Conservation (phyloP, 2,888 invertebrate species). For the Pegoplata infirma region DNA sequence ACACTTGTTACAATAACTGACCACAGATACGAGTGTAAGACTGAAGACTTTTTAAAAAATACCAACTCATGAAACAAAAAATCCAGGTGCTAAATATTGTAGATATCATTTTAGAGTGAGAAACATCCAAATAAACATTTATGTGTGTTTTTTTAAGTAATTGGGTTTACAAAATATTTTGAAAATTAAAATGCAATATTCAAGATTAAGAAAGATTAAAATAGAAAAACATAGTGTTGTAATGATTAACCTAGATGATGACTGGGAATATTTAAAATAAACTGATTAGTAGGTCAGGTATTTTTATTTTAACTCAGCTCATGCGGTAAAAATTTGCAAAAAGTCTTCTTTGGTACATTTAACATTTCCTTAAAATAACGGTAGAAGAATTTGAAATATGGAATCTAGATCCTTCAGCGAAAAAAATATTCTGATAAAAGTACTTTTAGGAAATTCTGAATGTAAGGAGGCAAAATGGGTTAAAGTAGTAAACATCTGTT, state of each 20-base stretch:
- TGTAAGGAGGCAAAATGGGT: no score
- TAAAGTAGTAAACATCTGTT: no score
- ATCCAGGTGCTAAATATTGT: constrained; percentile 35
- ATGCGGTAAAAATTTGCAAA: no score
- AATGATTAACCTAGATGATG: constrained; percentile 15
- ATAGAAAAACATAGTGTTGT: constrained; percentile 4
- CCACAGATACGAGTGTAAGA: constrained; percentile 5
- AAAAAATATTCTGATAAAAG: no score
- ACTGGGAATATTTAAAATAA: no score
- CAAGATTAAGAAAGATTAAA: constrained; percentile 12
- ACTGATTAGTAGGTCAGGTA: no score
- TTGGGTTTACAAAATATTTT: constrained; percentile 40
- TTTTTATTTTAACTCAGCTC: no score
- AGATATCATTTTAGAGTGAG: constrained; percentile 24
- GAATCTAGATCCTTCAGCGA: no score
- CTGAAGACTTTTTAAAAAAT: not conserved
- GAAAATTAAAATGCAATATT: constrained; percentile 13
- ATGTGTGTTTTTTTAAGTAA: constrained; percentile 17
- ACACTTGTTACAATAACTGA: constrained; percentile 54
- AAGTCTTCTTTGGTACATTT: no score
- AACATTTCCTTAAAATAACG: no score
- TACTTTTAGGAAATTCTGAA: no score
- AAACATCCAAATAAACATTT: constrained; percentile 30
- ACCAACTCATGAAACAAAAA: not conserved
- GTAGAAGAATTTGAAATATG: no score